Conservation (phyloP, 2,113 vertebrate genomes). For the Eidolon helvum region DNA sequence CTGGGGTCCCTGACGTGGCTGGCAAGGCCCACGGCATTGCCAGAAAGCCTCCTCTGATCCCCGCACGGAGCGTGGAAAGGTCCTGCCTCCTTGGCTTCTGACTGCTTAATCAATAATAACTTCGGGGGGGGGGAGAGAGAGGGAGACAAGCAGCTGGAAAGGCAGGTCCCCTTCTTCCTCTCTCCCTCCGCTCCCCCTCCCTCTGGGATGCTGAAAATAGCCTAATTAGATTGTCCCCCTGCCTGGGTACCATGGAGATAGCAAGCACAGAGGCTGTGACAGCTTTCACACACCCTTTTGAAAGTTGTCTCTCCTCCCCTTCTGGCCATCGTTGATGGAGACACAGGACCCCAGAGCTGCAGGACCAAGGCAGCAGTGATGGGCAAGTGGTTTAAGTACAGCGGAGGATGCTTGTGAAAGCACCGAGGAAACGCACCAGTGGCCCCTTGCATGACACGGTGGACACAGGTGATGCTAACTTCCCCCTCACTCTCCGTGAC, state of each 20-base stretch:
- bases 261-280: constrained; percentile 52
- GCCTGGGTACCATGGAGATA: constrained; percentile 74
- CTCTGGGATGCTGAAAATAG: constrained; percentile 71
- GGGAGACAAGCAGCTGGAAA: background rate
- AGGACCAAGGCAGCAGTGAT: background rate
- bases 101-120: constrained; percentile 63
- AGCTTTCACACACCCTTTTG: constrained; percentile 40
- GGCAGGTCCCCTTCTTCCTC: background rate
- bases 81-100: background rate
- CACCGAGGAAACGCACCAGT: fast-evolving
- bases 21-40: background rate
- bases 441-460: background rate
- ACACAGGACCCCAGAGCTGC: background rate
- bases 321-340: background rate
- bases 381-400: too few species aligned
- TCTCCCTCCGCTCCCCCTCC: constrained; percentile 35
- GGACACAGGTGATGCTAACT: too few species aligned
- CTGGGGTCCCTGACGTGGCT: background rate
- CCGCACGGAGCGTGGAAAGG: background rate
- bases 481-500: background rate
- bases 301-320: constrained; percentile 39
- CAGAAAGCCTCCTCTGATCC: constrained; percentile 47
- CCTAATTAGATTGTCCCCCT: constrained; percentile 77
- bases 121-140: background rate
- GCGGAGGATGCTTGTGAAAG: background rate